Percentiles rank a stretch among this genome's conserved stretches.
Conservation (phyloP, 2,888 invertebrate genomes). For the Trachelus troglodyta region DNA sequence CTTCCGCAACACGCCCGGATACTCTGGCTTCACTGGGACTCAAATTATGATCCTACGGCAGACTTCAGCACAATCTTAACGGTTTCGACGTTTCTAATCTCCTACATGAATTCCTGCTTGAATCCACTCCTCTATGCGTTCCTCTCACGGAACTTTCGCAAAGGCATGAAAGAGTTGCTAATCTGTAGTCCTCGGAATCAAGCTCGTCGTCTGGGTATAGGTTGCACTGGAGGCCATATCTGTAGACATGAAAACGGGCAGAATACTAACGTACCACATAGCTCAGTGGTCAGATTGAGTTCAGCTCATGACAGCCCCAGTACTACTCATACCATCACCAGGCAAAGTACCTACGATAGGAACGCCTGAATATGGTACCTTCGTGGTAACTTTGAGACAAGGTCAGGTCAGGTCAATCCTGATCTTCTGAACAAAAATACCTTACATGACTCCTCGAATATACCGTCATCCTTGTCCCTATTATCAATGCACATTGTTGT, state of each 20-base stretch:
- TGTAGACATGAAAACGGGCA: slow-evolving; percentile 43
- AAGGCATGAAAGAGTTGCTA: slow-evolving; percentile 85
- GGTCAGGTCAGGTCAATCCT: not conserved
- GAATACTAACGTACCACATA: slow-evolving; percentile 37
- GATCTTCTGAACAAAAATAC: not conserved
- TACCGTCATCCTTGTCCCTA: too few species aligned
- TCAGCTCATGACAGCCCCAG: slow-evolving; percentile 47
- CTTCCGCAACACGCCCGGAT: slow-evolving; percentile 90
- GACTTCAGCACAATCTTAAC: slow-evolving; percentile 83
- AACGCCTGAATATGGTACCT: not conserved
- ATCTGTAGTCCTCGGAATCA: slow-evolving; percentile 69
- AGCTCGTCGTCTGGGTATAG: slow-evolving; percentile 48
- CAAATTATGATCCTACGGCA: slow-evolving; percentile 46
- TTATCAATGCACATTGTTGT: not conserved
- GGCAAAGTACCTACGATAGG: slow-evolving; percentile 30
- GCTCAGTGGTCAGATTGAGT: slow-evolving; percentile 47
- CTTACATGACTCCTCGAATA: not conserved
- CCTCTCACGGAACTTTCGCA: slow-evolving; percentile 83
- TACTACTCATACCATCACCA: slow-evolving; percentile 32
- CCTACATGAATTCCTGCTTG: slow-evolving; percentile 90
- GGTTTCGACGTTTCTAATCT: slow-evolving; percentile 86
- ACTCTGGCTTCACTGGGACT: slow-evolving; percentile 85
- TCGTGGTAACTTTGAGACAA: not conserved
- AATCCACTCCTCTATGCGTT: slow-evolving; percentile 93
- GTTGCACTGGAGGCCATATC: slow-evolving; percentile 34